Base-by-base conservation (phyloP, 1,140 invertebrate species). In the Drosophila lini region DNA sequence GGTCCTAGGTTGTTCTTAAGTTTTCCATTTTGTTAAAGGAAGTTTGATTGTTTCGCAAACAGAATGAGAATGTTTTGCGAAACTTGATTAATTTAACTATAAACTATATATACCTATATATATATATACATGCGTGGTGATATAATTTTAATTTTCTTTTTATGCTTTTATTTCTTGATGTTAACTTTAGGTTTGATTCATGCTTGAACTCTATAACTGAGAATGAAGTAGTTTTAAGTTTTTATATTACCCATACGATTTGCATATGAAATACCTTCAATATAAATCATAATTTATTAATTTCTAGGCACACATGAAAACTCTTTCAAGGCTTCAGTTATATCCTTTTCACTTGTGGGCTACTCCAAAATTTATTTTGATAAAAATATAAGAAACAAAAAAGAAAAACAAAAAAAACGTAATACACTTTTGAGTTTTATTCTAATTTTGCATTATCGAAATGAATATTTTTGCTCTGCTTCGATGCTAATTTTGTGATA, bases 401-500 rank as follows among this genome's bases (percentile, higher is more conserved):
- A 47, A 58, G 45, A 68, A 56, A 67, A 41, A 69, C 53, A 47
- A 69, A 65, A 77, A 77, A 81, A 80, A 62, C 65, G 68, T 48
- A 67, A 84, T 78, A 59, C 62, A 52, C 58, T 76, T 89, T 89
- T 89, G 84, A 89, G 80, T 88, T 88, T 88, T 89, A 89, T 88
- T 89, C 70, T 74, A 48, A 61, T 57, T 80, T 57, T 19, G 53
- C 42, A 48, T 63, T 64, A 55, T 75, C 16, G 34, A 59, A 63
- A 65, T 45, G 36, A 44, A 84, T 74, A 57, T 25, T 63, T 75
- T 86, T 88, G 84, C 84, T 88, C 80, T 78, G 80, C 84, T 78
- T 88, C 74, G 77, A 80, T 88, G 84, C 84, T 88, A 88, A 80
- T 89, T 88, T 89, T 88, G 84, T 88, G 84, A 88, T 88, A 88